phyloP scores from a whole-genome alignment of 2,113 vertebrate species.

The western clawed frog (Xenopus tropicalis) region UCB_Xtro_10.0 CM004445.2:67309501-67310000 shows the following conservation, averaged over 20 bases:
- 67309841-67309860: neutral
- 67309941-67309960: too few species aligned
- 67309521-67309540: constrained; percentile 92
- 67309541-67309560: constrained; percentile 97
- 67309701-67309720: constrained; percentile 11
- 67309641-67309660: constrained; percentile 50
- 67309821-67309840: constrained; percentile 10
- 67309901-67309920: too few species aligned
- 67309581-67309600: constrained; percentile 93
- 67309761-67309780: constrained; percentile 8
- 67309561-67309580: constrained; percentile 97
- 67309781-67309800: constrained; percentile 1
- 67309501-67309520: constrained; percentile 91
- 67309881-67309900: too few species aligned
- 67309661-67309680: constrained; percentile 46
- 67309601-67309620: constrained; percentile 96
- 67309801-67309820: neutral
- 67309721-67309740: neutral
- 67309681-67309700: neutral
- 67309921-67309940: too few species aligned
- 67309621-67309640: constrained; percentile 94
- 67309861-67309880: neutral
- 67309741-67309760: constrained; percentile 6
- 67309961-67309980: too few species aligned
- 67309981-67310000: too few species aligned